Base-by-base conservation (phyloP, 2,888 invertebrate genomes). In the Dorcus parallelipipedus region DNA sequence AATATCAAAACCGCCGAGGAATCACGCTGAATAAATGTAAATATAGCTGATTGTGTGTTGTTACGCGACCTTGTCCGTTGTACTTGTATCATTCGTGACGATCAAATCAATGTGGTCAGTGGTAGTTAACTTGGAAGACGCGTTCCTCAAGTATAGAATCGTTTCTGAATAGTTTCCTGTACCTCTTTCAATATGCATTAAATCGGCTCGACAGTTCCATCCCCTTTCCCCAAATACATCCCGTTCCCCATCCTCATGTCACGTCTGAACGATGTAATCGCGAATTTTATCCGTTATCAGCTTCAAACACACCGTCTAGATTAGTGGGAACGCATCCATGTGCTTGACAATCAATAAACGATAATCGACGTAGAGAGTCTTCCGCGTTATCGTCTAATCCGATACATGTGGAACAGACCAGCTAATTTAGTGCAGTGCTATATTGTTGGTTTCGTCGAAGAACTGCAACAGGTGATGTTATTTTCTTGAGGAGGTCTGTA, bases 301-400 rank as follows among this genome's bases (percentile, higher is more conserved):
- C 26, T 33, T 33, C 26, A 33, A 53, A 52, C 47, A 53, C 49
- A 53, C 20, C 54, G 39, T 41, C 14, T 20, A 17, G 23, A 53
- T 42, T 23, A 26, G 10, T 52, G 56, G 49, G 59, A 66, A 64
- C 53, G 43, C 58, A 58, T 67, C 62, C 66, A 69, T 64, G 67
- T 66, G 66, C 56, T 64, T 60, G 68, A 68, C 69, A 69, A 70
- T 71, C 71, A 69, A 71, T 72, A 71, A 61, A 67, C 62, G 59
- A 20, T 45, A 23, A 33, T 33, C 26, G 26, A 33, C 26, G 26
- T 33, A 33, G 26, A 33, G 26, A 33, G 26, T 33, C 26, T 33
- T 33, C 26, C 26, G 26, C 26, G 26, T 33, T 33, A 33, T 33
- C 5, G 26, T 33, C 26, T 33, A 33, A 33, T 33, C 26, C 26